phyloP scores from a whole-genome alignment of 1,140 invertebrate species.

The Eriocheir sinensis region DNA sequence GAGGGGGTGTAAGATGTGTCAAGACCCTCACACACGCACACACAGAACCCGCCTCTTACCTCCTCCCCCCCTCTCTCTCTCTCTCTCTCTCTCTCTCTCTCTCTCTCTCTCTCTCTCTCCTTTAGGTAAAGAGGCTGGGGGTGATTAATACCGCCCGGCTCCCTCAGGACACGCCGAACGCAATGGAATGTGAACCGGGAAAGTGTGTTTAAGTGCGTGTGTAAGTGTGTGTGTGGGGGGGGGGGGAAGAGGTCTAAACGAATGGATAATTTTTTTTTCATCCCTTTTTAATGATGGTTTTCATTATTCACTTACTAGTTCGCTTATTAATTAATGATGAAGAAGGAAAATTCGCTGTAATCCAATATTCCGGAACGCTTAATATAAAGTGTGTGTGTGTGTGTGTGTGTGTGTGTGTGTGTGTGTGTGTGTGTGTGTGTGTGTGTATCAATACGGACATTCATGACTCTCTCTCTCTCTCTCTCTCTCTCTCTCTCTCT shows the following conservation, averaged over 20 bases:
- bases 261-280: too few species aligned
- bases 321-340: too few species aligned
- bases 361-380: background rate
- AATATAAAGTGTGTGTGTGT: background rate
- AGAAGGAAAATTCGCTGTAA: background rate
- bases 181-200: background rate
- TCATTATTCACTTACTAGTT: too few species aligned
- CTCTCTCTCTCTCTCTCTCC: conserved; percentile 47
- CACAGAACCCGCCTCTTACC: too few species aligned
- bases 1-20: background rate
- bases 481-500: background rate
- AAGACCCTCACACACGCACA: too few species aligned
- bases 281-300: too few species aligned
- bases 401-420: background rate
- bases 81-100: conserved; percentile 50
- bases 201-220: conserved; percentile 33
- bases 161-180: background rate
- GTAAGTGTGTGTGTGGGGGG: background rate
- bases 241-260: too few species aligned
- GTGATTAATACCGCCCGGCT: background rate
- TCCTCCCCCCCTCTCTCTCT: conserved; percentile 17
- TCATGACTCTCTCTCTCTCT: background rate
- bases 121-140: background rate
- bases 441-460: background rate
- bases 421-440: too few species aligned